Evolutionary conservation across 2,113 vertebrate genomes (phyloP), one percentile per base, ranked within the genome.

Genomic region (Stercorarius parasiticus): DNA sequence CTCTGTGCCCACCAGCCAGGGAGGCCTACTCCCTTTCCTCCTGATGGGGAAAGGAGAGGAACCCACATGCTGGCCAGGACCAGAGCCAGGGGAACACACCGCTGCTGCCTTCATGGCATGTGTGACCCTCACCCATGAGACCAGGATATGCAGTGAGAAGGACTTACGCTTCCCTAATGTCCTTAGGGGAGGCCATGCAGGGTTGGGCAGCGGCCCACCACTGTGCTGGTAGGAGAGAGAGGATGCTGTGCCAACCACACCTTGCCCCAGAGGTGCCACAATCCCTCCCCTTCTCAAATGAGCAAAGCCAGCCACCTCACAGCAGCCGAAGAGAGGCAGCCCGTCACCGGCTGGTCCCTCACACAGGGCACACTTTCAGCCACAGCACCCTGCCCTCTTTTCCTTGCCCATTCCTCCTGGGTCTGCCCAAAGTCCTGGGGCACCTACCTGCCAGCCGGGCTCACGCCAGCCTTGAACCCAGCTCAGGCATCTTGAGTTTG

Each of bases 161-260:
- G 45, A 49, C 50, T 56, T 70, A 22, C 17, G 73, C 20, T 18
- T 70, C 42, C 50, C 18, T 49, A 18, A 0, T 27, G 43, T 49
- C 49, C 23, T 27, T 53, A 58, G 26, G 16, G 5, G 27, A 56
- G 34, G 25, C 27, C 1, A 2, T 15, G 42, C 2, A 4, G 78
- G 53, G 30, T 6, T 56, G 53, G 15, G 32, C 42, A 49, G 25
- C 26, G 82, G 56, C 30, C 43, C 30, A 49, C 18, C 52, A 17
- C 0, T 3, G 38, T 0, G 0, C n/a, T 80, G 32, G 15, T 23
- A 38, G 74, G 25, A 64, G 47, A 59, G 42, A 64, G 43, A 38
- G n/a, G 42, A 6, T 50, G n/a, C 42, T 30, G 19, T 70, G 21
- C 58, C 65, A 49, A 32, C 25, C 15, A 11, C 64, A 34, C 18